Evolutionary conservation across 2,797 vertebrate genomes (phyloP).

Genomic region (Columba guinea): DNA sequence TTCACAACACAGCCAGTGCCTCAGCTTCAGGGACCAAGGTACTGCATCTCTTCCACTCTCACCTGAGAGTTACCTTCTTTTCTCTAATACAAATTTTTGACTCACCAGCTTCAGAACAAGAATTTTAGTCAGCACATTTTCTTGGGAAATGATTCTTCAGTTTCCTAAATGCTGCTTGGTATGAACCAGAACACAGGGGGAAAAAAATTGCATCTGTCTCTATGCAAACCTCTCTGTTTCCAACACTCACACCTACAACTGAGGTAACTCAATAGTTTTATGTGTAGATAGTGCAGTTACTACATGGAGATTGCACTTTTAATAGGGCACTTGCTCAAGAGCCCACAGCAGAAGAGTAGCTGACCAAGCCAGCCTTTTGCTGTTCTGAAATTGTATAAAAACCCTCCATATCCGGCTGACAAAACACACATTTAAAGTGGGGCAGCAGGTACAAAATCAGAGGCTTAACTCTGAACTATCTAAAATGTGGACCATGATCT

Average conservation of each 20-base stretch:
- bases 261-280: not conserved
- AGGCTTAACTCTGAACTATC: not conserved
- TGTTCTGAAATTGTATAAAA: not conserved
- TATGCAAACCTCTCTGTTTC: not conserved
- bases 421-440: not conserved
- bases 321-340: accelerated
- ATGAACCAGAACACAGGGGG: not conserved
- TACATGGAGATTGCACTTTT: not conserved
- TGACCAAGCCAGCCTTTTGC: not conserved
- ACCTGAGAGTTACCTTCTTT: not conserved
- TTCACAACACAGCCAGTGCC: not conserved
- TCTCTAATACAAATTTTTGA: not conserved
- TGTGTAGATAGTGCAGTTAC: not conserved
- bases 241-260: not conserved
- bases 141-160: not conserved
- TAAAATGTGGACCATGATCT: not conserved
- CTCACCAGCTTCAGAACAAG: not conserved
- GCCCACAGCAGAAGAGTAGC: not conserved
- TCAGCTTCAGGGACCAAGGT: not conserved
- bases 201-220: not conserved
- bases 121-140: not conserved
- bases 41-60: not conserved
- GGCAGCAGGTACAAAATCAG: not conserved
- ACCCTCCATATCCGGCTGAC: not conserved
- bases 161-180: not conserved